Conservation (phyloP, 2,888 invertebrate species). For the Cancer borealis region DNA sequence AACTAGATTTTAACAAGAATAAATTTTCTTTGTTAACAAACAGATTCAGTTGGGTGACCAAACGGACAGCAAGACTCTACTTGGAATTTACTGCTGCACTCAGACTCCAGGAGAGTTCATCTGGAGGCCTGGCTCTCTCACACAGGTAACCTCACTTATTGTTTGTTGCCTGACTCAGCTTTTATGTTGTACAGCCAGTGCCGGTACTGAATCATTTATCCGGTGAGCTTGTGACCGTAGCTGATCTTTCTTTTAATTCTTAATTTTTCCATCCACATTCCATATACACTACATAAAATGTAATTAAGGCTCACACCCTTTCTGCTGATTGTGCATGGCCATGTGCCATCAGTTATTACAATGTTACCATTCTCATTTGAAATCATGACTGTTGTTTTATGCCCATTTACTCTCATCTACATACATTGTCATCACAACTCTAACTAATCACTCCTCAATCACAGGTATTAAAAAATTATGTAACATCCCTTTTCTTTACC, state of each 20-base stretch:
- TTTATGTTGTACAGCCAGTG: background rate
- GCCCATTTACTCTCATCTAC: too few relatives aligned
- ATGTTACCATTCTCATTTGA: too few relatives aligned
- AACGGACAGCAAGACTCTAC: conserved; percentile 95
- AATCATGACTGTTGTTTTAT: too few relatives aligned
- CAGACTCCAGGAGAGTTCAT: conserved; percentile 98
- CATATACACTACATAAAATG: too few relatives aligned
- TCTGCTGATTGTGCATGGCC: too few relatives aligned
- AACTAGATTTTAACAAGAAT: background rate
- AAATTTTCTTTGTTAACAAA: conserved; percentile 8
- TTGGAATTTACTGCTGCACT: conserved; percentile 96
- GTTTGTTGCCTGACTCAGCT: background rate
- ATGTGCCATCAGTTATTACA: too few relatives aligned
- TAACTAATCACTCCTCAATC: background rate
- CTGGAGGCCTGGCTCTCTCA: conserved; percentile 97
- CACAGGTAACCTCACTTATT: conserved; percentile 81
- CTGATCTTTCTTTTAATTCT: too few relatives aligned
- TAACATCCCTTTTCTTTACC: background rate
- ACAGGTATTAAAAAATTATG: background rate
- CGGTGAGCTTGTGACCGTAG: too few relatives aligned
- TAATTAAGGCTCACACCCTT: too few relatives aligned
- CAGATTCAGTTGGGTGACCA: conserved; percentile 96
- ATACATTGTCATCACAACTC: too few relatives aligned
- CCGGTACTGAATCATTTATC: too few relatives aligned
- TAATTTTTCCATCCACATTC: too few relatives aligned